Evolutionary conservation across 2,888 invertebrate genomes (phyloP).

Genomic region (Chloroclysta siterata): DNA sequence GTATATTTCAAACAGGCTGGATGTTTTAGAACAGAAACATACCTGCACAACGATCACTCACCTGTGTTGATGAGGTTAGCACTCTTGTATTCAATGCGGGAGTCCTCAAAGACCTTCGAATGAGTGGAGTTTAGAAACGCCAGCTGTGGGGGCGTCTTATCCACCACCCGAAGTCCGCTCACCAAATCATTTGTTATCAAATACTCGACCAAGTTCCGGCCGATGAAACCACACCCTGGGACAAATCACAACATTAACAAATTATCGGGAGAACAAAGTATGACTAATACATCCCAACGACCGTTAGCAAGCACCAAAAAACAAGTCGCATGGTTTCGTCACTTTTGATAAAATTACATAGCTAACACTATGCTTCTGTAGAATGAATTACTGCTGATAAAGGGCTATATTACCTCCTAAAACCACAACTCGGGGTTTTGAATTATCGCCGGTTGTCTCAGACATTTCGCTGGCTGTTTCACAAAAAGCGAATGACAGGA

Average conservation of each 20-base stretch:
- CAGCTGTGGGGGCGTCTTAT: conserved; percentile 96
- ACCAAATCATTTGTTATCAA: conserved; percentile 91
- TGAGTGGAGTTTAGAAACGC: conserved; percentile 94
- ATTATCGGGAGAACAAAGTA: conserved; percentile 48
- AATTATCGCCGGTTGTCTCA: conserved; percentile 75
- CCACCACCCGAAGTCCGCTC: conserved; percentile 91
- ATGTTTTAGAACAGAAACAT: neutral
- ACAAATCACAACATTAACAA: conserved; percentile 52
- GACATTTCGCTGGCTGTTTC: conserved; percentile 74
- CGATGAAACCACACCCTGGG: conserved; percentile 97
- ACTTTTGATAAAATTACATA: conserved; percentile 1
- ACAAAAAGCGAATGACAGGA: conserved; percentile 58
- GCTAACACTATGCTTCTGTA: conserved; percentile 1
- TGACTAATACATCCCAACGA: conserved; percentile 73
- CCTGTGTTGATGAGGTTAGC: conserved; percentile 95
- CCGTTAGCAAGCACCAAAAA: conserved; percentile 67
- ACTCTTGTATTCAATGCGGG: conserved; percentile 94
- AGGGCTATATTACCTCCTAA: conserved; percentile 72
- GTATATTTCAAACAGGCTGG: neutral
- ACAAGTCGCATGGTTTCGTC: conserved; percentile 33
- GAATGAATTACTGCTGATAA: conserved; percentile 6
- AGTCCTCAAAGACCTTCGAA: conserved; percentile 88
- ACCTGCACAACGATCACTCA: conserved; percentile 69
- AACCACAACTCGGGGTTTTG: conserved; percentile 77
- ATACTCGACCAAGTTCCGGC: conserved; percentile 93